Percentiles rank a stretch among this genome's conserved stretches.
These are phyloP conservation scores for Alethe diademata DNA, from an alignment of 2,113 vertebrate species.

Conservation along the genomic window DNA sequence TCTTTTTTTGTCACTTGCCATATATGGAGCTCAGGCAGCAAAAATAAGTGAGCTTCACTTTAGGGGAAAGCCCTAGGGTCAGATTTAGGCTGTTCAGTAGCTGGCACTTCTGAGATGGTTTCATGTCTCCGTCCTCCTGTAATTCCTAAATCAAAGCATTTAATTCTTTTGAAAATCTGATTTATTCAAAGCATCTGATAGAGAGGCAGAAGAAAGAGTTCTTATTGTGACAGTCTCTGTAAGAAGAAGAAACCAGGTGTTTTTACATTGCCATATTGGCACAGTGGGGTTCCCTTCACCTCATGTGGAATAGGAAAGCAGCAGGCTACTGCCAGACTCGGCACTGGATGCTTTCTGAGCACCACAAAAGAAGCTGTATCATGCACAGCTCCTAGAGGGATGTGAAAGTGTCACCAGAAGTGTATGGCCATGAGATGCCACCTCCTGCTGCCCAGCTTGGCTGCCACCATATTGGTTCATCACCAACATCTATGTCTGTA, in stretches of 20 bases:
- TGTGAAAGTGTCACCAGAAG: neutral
- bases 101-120: neutral
- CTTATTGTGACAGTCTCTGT: neutral
- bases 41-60: neutral
- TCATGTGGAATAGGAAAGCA: neutral
- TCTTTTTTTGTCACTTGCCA: neutral
- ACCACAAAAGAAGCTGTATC: neutral
- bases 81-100: neutral
- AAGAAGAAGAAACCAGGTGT: neutral
- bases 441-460: neutral
- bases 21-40: neutral
- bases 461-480: neutral
- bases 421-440: neutral
- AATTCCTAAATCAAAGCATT: constrained; percentile 22
- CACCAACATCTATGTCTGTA: neutral
- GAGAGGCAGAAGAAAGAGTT: neutral
- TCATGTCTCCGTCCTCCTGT: neutral
- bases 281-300: neutral
- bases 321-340: neutral
- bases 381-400: neutral
- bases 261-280: neutral
- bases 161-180: constrained; percentile 4
- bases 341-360: neutral
- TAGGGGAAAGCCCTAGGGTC: neutral
- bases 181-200: constrained; percentile 1